Evolutionary conservation across 2,888 invertebrate genomes (phyloP).

Genomic region (Carterocephalus palaemon): DNA sequence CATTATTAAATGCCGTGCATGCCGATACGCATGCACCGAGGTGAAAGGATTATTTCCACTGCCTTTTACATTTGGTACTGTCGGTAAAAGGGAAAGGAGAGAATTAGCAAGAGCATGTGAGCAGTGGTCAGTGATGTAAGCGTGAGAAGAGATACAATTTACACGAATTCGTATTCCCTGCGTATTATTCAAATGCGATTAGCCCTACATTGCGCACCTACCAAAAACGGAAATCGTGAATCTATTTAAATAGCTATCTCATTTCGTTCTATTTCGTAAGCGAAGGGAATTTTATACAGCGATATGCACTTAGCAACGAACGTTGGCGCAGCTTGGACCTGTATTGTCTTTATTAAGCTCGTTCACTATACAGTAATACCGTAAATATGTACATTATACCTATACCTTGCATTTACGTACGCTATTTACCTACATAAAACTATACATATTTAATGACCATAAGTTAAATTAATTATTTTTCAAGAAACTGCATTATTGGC

Average conservation of each 20-base stretch:
- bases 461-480: too few relatives aligned
- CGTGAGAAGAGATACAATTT: slow-evolving; percentile 36
- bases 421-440: too few relatives aligned
- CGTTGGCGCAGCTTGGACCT: too few relatives aligned
- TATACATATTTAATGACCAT: too few relatives aligned
- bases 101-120: slow-evolving; percentile 34
- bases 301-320: too few relatives aligned
- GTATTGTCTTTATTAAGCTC: too few relatives aligned
- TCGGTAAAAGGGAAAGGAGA: slow-evolving; percentile 41
- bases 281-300: background rate
- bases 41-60: slow-evolving; percentile 35
- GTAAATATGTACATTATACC: too few relatives aligned
- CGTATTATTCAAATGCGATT: slow-evolving; percentile 15
- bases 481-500: too few relatives aligned
- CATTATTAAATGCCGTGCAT: too few relatives aligned
- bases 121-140: slow-evolving; percentile 19
- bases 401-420: too few relatives aligned
- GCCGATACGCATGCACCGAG: slow-evolving; percentile 3
- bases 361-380: too few relatives aligned
- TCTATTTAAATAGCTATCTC: slow-evolving; percentile 3
- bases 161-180: slow-evolving; percentile 16
- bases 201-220: slow-evolving; percentile 12
- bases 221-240: slow-evolving; percentile 12
- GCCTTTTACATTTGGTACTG: slow-evolving; percentile 32
- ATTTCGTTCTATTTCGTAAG: slow-evolving; percentile 7